These are phyloP conservation scores for Tretioscincus oriximinensis DNA, from an alignment of 2,113 vertebrate species.

Conservation along the genomic window DNA sequence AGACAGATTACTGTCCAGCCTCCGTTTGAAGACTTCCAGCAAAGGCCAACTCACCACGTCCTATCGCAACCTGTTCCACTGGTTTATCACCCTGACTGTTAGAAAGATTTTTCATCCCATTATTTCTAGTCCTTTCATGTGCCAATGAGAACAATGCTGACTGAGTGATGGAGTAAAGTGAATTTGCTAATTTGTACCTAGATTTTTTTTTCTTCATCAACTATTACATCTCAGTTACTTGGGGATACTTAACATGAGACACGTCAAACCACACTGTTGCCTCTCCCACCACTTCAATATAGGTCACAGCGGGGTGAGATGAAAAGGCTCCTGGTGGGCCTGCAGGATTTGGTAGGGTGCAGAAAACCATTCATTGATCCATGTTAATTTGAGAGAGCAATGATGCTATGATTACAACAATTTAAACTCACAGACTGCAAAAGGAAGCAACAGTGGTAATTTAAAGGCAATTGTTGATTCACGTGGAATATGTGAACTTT, in stretches of 20 bases:
- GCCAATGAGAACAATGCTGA: no score
- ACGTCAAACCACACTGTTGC: background rate
- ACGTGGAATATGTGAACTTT: constrained; percentile 11
- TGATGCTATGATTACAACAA: constrained; percentile 31
- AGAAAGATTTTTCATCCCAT: no score
- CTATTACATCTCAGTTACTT: background rate
- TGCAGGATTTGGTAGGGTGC: background rate
- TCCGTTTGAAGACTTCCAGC: no score
- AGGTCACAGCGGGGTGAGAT: background rate
- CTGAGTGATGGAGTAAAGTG: no score
- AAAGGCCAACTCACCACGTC: no score
- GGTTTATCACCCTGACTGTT: no score
- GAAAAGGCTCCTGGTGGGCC: background rate
- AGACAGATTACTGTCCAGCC: no score
- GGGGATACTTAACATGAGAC: background rate
- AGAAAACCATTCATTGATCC: background rate
- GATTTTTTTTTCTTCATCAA: background rate
- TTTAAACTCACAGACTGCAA: constrained; percentile 6
- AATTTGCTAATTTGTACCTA: background rate
- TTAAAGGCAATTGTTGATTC: constrained; percentile 13
- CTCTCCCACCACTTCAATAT: background rate
- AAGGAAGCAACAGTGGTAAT: constrained; percentile 17
- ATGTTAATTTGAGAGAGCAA: constrained; percentile 24
- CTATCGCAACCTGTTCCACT: no score
- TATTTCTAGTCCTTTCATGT: no score